Evolutionary conservation across 2,113 vertebrate genomes (phyloP), one percentile per base, ranked within the genome.

Genomic region (Tyto alba): DNA sequence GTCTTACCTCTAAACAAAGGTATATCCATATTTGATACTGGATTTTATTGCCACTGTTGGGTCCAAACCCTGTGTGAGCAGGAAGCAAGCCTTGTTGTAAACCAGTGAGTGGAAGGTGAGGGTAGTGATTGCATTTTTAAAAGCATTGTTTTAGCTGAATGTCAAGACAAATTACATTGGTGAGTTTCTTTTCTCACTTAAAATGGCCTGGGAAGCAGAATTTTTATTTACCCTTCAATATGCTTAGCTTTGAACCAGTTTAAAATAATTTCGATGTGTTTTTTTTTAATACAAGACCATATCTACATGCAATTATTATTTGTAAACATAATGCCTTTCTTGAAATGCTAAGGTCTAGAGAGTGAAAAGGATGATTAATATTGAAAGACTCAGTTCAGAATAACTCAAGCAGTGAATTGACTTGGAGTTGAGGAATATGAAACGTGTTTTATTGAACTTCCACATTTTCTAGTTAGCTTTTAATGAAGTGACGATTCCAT

Each of bases 311-410:
- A 94, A 78, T 95, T 88, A 90, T 95, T 93, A 95, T 95, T 96
- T 96, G 92, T 90, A 92, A 97, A 88, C 78, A 40, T 95, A 93
- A 94, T 95, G 74, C 94, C 96, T 95, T 91, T 97, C 92, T 97
- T 93, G 96, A 97, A 96, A 97, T 97, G 96, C 87, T 97, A 89
- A 97, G 82, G 95, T 97, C 96, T 97, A 97, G 97, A 96, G 90
- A 93, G 77, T 87, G 77, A 63, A 69, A 48, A 88, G 47, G 55
- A 67, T 60, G 25, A 22, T 74, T 36, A 4, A 55, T 56, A 59
- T 7, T 50, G 34, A 60, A 79, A 48, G 66, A 36, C 14, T 90
- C 14, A 2, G 2, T 64, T 71, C 22, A 48, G n/a, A 68, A 30
- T 17, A 76, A 73, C 66, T 50, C 23, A 43, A 69, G 43, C 60